A percentile compares a stretch with the other conserved stretches of the same genome.
These are phyloP conservation scores for Perdita meconis DNA, from an alignment of 2,888 invertebrate species.

Conservation along the genomic window DNA sequence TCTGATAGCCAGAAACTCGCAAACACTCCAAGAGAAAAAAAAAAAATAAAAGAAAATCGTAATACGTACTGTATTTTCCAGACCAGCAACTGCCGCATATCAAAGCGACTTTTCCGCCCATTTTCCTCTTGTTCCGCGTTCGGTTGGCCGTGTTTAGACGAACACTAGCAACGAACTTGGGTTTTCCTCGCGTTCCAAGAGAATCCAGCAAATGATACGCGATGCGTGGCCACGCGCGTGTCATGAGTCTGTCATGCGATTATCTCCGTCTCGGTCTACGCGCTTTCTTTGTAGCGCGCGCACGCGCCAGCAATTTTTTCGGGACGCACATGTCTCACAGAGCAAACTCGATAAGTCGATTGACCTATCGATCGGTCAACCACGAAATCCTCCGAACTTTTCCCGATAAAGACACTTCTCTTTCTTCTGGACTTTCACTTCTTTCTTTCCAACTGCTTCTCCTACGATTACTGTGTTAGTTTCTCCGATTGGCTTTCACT, in stretches of 20 bases:
- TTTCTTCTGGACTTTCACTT: conserved; percentile 8
- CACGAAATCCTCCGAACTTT: not conserved
- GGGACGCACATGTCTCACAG: not conserved
- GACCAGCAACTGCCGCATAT: conserved; percentile 84
- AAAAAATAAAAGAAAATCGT: not conserved
- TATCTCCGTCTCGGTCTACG: not conserved
- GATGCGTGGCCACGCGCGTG: conserved; percentile 50
- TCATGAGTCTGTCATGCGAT: conserved; percentile 50
- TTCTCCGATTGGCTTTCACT: conserved; percentile 1
- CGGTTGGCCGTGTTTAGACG: conserved; percentile 15
- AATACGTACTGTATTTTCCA: conserved; percentile 81
- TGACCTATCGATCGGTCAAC: not conserved
- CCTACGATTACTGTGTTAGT: not conserved
- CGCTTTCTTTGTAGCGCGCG: not conserved
- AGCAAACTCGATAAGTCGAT: conserved; percentile 11
- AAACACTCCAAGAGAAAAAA: not conserved
- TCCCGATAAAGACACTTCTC: not conserved
- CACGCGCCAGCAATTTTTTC: not conserved
- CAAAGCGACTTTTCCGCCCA: conserved; percentile 83
- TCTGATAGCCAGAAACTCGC: too few relatives aligned
- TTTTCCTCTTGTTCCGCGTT: conserved; percentile 62
- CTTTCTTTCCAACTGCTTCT: not conserved
- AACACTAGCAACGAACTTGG: conserved; percentile 29
- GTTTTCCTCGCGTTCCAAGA: conserved; percentile 31
- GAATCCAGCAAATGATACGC: conserved; percentile 41